These are phyloP conservation scores for Zosterops japonicus DNA, from an alignment of 2,113 vertebrate species.

Conservation along the genomic window DNA sequence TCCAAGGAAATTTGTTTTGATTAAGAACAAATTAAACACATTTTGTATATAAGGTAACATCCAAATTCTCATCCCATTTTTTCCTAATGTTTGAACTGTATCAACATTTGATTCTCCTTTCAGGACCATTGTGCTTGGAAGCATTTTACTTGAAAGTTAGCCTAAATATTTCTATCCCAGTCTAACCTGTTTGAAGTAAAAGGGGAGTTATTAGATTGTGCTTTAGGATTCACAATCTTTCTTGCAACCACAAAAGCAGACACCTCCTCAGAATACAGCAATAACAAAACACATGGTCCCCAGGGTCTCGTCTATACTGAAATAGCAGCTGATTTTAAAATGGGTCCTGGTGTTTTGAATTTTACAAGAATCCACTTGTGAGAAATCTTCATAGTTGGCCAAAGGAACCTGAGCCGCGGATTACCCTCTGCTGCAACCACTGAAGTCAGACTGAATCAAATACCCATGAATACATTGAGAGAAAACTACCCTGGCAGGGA, in stretches of 20 bases:
- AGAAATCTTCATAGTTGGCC: not conserved
- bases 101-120: not conserved
- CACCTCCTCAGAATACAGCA: not conserved
- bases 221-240: not conserved
- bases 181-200: not conserved
- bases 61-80: not conserved
- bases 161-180: not conserved
- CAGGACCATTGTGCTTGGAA: not conserved
- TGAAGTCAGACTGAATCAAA: not conserved
- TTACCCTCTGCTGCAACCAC: not conserved
- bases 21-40: conserved; percentile 18
- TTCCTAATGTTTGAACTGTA: not conserved
- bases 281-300: not conserved
- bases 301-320: not conserved
- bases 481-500: not conserved
- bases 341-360: not conserved
- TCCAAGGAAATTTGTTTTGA: conserved; percentile 12
- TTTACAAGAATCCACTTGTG: not conserved
- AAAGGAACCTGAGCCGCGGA: fast-evolving
- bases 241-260: not conserved
- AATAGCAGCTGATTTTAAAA: conserved; percentile 9
- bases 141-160: not conserved
- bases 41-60: not conserved
- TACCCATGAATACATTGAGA: not conserved
- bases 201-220: not conserved